A percentile compares a stretch with the other conserved stretches of the same genome.
phyloP scores from a whole-genome alignment of 30 jellyfish, hydroid and myxozoan species.

The Sanderia malayensis region DNA sequence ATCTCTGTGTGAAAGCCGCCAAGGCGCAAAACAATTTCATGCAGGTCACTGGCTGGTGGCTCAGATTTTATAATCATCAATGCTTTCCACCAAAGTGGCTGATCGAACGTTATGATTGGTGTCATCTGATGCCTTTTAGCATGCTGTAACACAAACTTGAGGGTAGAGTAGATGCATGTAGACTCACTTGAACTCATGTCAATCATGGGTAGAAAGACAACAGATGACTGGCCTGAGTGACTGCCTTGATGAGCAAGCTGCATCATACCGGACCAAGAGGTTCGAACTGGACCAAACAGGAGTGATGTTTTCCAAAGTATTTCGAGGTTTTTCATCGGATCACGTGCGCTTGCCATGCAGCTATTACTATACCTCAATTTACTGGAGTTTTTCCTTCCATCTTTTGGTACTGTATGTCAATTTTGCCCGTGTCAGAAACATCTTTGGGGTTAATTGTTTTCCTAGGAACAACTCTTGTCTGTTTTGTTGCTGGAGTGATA shows the following conservation, averaged over 20 bases:
- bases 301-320: not conserved
- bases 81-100: not conserved
- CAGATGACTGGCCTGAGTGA: constrained; percentile 23
- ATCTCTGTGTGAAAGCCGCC: constrained; percentile 3
- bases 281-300: constrained; percentile 1
- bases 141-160: not conserved
- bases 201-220: constrained; percentile 26
- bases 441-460: constrained; percentile 6
- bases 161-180: constrained; percentile 12
- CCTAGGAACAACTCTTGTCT: constrained; percentile 13
- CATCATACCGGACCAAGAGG: constrained; percentile 3
- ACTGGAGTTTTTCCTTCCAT: constrained; percentile 3
- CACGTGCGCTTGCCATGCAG: not conserved
- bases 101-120: not conserved
- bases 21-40: not conserved
- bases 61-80: not conserved
- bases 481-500: constrained; percentile 12
- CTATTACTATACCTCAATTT: not conserved
- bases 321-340: not conserved
- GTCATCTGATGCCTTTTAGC: not conserved
- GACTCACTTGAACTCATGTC: constrained; percentile 14
- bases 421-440: constrained; percentile 17
- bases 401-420: constrained; percentile 12
- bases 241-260: not conserved
- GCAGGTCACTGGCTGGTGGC: not conserved